Base-by-base conservation (phyloP, 2,888 invertebrate species). In the Dione juno region DNA sequence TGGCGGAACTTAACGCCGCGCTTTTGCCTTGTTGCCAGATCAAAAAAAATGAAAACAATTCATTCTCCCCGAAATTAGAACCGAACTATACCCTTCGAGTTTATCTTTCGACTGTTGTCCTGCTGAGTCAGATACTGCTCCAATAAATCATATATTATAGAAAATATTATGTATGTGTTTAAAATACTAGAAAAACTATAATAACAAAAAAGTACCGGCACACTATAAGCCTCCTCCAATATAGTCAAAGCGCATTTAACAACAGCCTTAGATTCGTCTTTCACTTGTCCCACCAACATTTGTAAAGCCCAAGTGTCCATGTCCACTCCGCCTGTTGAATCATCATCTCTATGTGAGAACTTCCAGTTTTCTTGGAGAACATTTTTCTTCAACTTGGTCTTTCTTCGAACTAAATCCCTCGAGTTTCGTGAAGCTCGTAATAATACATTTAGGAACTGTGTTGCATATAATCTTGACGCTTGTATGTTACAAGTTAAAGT, bases 181-280 rank as follows among this genome's bases (percentile, higher is more conserved):
- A 28, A 28, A 3, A 28, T 3, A 28, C 2, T 28, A 28, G 1
- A 52, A 19, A 41, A 10, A 53, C 40, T 41, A 45, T 48, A 66
- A 19, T 40, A 8, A 5, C 16, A 28, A 64, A 21, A 13, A 85
- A 94, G 94, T 80, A 97, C 97, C 82, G 96, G 95, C 75, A 98
- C 96, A 88, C 98, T 97, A 83, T 97, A 97, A n/a, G 98, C 97
- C 92, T 99, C 99, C 82, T 98, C 97, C 54, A 99, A 92, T 69
- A 97, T 96, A 76, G 96, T 95, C 67, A 98, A 92, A 7, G 99
- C 98, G 11, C 96, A 95, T 77, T 97, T 93, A 10, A 96, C 96
- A 40, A 99, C 97, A 50, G 96, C 94, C 74, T 95, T 95, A 71
- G 97, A 97, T 73, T 95, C 94, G 84, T 99, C 99, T 77, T 96